phyloP scores from a whole-genome alignment of 2,888 invertebrate genomes.

The Anaspis maculata region DNA sequence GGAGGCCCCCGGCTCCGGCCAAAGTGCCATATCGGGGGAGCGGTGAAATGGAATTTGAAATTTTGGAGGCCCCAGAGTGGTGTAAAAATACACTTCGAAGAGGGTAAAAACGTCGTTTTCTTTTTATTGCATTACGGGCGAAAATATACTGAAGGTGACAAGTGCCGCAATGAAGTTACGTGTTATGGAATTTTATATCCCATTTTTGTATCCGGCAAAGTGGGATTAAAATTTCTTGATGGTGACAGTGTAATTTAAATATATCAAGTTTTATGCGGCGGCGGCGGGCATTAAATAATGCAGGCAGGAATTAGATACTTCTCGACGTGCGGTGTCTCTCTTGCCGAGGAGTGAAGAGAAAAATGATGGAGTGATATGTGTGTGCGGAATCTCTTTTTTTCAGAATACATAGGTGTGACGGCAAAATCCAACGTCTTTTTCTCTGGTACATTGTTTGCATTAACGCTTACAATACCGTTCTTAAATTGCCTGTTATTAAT shows the following conservation, averaged over 20 bases:
- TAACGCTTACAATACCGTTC: no score
- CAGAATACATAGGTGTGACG: no score
- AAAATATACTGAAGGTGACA: slow-evolving; percentile 42
- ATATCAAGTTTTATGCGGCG: slow-evolving; percentile 32
- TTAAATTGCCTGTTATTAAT: no score
- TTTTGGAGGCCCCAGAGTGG: slow-evolving; percentile 43
- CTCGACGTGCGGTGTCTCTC: no score
- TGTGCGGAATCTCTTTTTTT: no score
- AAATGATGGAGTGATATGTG: no score
- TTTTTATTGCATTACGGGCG: slow-evolving; percentile 42
- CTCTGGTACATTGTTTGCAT: no score
- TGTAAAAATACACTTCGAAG: slow-evolving; percentile 43
- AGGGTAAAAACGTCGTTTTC: slow-evolving; percentile 40
- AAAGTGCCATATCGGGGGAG: slow-evolving; percentile 32
- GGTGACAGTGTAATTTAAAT: slow-evolving; percentile 38
- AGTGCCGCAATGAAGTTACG: slow-evolving; percentile 40
- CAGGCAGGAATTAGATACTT: slow-evolving; percentile 13
- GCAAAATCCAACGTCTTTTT: no score
- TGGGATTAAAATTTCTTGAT: slow-evolving; percentile 41
- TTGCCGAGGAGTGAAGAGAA: no score
- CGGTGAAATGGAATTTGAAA: slow-evolving; percentile 44
- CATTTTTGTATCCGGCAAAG: slow-evolving; percentile 40
- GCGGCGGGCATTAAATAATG: slow-evolving; percentile 13
- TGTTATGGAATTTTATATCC: slow-evolving; percentile 43
- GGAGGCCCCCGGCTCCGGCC: slow-evolving; percentile 26